Base-by-base conservation (phyloP, 2,113 vertebrate species). In the Tautogolabrus adspersus region DNA sequence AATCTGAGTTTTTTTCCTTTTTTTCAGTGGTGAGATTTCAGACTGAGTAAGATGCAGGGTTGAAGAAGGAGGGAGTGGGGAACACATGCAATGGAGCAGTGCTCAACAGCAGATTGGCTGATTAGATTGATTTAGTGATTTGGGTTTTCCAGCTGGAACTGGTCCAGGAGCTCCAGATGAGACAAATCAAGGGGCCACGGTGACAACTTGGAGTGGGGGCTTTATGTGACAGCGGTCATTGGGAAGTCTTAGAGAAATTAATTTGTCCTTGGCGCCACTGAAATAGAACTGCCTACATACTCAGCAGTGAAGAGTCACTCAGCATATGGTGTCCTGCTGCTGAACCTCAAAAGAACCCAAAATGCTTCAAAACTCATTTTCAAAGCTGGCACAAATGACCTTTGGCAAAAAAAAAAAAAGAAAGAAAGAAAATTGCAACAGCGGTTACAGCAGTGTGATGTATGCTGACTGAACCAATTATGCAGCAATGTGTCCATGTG, bases 111-210 rank as follows among this genome's bases (percentile, higher is more conserved):
- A 91, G 82, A 87, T 85, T 85, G 87, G 52, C 78, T 91, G 87
- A 91, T 91, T 88, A 80, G 26, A 92, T 84, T 86, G 90, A 92
- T 88, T 90, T 88, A 86, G 80, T 80, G 84, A 92, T 90, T 88
- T 86, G 75, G 54, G 72, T 77, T 59, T 69, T 89, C 81, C 75
- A 84, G 90, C 87, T 90, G 85, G 84, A 91, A 81, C 73, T 9
- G 82, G 68, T 80, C 81, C 86, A 90, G 63, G 62, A 78, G 58
- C 70, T 86, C 69, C 86, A 90, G 78, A 92, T 77, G 78, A 93
- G 80, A 87, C 67, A 83, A 90, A 91, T 92, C 79, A 91, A 84
- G 74, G 51, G 66, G 47, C 51, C 80, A 73, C 12, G 42, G 80
- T 70, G 79, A 91, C 79, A 92, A 88, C 64, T 65, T 83, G 15